Base-by-base conservation (phyloP, 1,140 invertebrate species). In the Stratiolaelaps scimitus region DNA sequence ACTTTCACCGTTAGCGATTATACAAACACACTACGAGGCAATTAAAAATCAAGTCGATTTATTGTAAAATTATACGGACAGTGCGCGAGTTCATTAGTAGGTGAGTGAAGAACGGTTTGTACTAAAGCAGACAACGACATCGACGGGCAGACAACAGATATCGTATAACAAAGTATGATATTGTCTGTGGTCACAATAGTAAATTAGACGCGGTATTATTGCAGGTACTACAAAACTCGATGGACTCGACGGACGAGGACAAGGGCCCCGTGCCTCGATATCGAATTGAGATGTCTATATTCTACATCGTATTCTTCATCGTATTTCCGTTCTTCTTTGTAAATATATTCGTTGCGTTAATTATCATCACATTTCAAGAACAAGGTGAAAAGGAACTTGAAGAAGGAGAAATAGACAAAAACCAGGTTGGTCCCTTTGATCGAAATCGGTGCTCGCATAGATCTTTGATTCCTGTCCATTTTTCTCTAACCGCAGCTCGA, bases 321-420 rank as follows among this genome's bases (percentile, higher is more conserved):
- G 95, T 99, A 74, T 99, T 99, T 85, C 95, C 95, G 75, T 98
- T 99, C 83, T 99, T 99, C 88, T 98, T 99, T 82, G 96, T 99
- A 76, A 99, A 99, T 83, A 99, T 99, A 81, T 99, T 99, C 85
- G 96, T 99, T 77, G 96, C 96, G 81, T 88, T 99, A 82, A 99
- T 99, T 80, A 99, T 99, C 81, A 99, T 99, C 78, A 99, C 96
- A 69, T 99, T 99, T 82, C 96, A 99, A 87, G 95, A 98, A 79
- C 95, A 99, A 82, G 95, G 95, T 78, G 94, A 98, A 82, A 93
- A 93, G 70, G 96, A 99, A 78, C 82, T 99, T 66, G 90, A 94
- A 78, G 95, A 98, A 79, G 93, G 92, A 75, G 94, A 98, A 83
- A 88, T 99, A 73, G 95, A 99, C 80, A 98, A 99, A 80, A 99